Evolutionary conservation across 30 jellyfish, hydroid and myxozoan species (phyloP).

Genomic region (Turritopsis rubra): DNA sequence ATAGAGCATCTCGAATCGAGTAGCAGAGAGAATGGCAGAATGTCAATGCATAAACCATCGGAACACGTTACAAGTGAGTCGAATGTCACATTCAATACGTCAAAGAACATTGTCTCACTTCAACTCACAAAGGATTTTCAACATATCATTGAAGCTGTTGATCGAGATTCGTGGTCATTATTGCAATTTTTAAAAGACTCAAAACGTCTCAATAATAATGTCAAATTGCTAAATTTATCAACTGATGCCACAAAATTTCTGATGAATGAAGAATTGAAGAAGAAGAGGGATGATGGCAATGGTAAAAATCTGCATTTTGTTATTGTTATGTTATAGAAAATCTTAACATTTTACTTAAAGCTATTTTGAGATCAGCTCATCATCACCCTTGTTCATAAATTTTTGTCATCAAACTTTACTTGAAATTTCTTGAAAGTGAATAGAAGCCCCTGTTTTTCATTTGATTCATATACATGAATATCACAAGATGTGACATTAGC

Average conservation of each 20-base stretch:
- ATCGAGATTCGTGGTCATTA: slow-evolving; percentile 55
- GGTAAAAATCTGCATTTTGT: too few relatives aligned
- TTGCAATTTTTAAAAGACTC: slow-evolving; percentile 44
- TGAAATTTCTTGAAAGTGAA: too few relatives aligned
- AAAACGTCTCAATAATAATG: slow-evolving; percentile 26
- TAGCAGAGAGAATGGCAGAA: not conserved
- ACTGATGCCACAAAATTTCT: slow-evolving; percentile 71
- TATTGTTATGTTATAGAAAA: too few relatives aligned
- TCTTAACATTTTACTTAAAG: too few relatives aligned
- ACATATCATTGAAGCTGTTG: slow-evolving; percentile 28
- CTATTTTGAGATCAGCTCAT: not conserved
- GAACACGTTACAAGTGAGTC: not conserved
- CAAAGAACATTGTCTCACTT: not conserved
- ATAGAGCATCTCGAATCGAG: not conserved
- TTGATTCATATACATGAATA: too few relatives aligned
- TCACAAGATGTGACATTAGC: too few relatives aligned
- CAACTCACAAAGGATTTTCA: slow-evolving; percentile 29
- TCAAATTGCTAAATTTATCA: slow-evolving; percentile 26
- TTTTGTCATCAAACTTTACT: too few relatives aligned
- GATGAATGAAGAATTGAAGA: slow-evolving; percentile 51
- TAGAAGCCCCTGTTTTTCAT: too few relatives aligned
- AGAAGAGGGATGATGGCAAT: not conserved
- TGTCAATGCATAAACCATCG: not conserved
- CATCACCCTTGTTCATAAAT: too few relatives aligned
- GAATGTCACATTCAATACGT: not conserved